Percentiles rank a stretch among this genome's conserved stretches.
These are phyloP conservation scores for Helicoverpa zea DNA, from an alignment of 1,140 invertebrate species.

Conservation along the genomic window DNA sequence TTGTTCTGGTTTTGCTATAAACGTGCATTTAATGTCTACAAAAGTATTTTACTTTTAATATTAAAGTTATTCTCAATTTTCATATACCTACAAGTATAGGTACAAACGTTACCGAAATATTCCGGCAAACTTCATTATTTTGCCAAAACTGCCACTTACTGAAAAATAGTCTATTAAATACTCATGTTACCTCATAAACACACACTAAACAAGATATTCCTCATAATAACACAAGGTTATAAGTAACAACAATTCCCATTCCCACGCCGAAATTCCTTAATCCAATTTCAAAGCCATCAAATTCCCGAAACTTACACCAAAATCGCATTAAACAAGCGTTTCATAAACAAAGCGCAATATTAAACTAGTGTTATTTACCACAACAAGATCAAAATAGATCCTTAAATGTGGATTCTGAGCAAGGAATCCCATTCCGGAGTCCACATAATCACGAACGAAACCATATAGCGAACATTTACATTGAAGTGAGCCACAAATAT, in stretches of 20 bases:
- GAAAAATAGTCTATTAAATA: neutral
- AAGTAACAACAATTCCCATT: slow-evolving; percentile 11
- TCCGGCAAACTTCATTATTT: too few relatives aligned
- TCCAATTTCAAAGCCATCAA: slow-evolving; percentile 29
- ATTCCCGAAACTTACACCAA: slow-evolving; percentile 11
- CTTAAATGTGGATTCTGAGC: slow-evolving; percentile 33
- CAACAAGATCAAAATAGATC: slow-evolving; percentile 28
- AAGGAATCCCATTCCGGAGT: slow-evolving; percentile 35
- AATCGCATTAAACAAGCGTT: slow-evolving; percentile 8
- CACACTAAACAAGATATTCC: neutral
- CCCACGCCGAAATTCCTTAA: neutral
- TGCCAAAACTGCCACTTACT: too few relatives aligned
- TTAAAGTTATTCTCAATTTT: too few relatives aligned
- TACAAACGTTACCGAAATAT: too few relatives aligned
- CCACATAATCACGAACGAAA: slow-evolving; percentile 39
- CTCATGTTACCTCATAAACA: neutral
- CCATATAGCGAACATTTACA: slow-evolving; percentile 53
- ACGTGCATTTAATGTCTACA: too few relatives aligned
- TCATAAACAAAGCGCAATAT: slow-evolving; percentile 20
- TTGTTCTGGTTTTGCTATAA: too few relatives aligned
- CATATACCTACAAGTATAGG: too few relatives aligned
- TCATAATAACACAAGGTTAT: neutral
- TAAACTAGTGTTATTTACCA: slow-evolving; percentile 42
- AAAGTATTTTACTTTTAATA: too few relatives aligned
- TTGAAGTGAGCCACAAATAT: slow-evolving; percentile 70